phyloP scores from a whole-genome alignment of 2,888 invertebrate genomes.

The Tethea ocularis region DNA sequence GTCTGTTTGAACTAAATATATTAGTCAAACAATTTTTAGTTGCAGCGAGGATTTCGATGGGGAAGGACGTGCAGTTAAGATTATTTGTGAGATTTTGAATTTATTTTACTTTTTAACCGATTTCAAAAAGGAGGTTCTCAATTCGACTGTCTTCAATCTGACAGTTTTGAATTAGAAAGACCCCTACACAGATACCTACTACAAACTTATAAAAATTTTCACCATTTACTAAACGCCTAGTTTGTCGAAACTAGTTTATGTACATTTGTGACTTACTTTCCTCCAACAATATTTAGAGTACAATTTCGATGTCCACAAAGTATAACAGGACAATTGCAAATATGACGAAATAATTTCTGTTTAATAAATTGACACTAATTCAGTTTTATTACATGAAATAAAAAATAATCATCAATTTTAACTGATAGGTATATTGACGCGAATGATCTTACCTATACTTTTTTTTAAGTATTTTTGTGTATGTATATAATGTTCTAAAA shows the following conservation, averaged over 20 bases:
- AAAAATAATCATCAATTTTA: too few species aligned
- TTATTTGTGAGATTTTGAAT: neutral
- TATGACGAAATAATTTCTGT: too few species aligned
- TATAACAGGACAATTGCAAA: too few species aligned
- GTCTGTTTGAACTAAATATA: neutral
- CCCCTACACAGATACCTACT: neutral
- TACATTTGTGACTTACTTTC: slow-evolving; percentile 21
- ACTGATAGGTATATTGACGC: too few species aligned
- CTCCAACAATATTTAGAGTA: slow-evolving; percentile 63
- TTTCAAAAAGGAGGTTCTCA: too few species aligned
- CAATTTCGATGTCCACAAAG: slow-evolving; percentile 40
- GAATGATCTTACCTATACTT: too few species aligned
- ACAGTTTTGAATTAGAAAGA: too few species aligned
- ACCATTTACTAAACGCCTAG: neutral
- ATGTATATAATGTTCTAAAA: too few species aligned
- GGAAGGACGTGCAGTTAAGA: neutral
- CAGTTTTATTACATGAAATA: too few species aligned
- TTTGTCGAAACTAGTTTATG: neutral
- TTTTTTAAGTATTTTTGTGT: too few species aligned
- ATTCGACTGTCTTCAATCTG: too few species aligned
- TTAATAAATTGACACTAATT: too few species aligned
- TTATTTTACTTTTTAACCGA: neutral
- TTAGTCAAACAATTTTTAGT: neutral
- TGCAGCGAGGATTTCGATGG: neutral
- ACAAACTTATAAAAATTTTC: neutral